Conservation (phyloP, 2,797 vertebrate species). For the Helarctos malayanus region DNA sequence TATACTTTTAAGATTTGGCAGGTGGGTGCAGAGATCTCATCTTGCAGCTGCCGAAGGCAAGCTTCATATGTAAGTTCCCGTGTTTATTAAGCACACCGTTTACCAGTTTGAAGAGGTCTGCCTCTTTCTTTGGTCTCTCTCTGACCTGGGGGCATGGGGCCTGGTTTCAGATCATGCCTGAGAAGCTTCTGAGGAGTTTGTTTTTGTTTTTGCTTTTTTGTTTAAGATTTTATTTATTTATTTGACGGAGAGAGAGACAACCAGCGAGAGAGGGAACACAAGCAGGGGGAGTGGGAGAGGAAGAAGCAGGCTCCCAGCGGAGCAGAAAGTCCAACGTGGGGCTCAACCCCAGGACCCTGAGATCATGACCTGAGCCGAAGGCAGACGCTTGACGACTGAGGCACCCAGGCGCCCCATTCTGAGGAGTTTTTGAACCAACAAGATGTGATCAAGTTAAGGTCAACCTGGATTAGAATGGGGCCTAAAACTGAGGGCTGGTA, state of each 20-base stretch:
- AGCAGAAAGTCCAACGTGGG: too few species aligned
- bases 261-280: too few species aligned
- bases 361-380: too few species aligned
- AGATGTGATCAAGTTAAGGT: background rate
- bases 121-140: background rate
- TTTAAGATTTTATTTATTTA: too few species aligned
- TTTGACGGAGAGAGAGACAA: too few species aligned
- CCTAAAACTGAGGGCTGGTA: background rate
- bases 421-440: background rate
- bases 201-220: too few species aligned
- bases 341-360: too few species aligned
- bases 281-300: too few species aligned
- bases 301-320: too few species aligned
- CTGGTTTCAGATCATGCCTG: background rate
- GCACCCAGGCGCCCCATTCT: background rate
- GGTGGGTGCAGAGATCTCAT: background rate
- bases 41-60: background rate
- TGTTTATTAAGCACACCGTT: background rate
- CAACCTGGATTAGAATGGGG: background rate
- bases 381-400: too few species aligned
- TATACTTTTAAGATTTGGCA: background rate
- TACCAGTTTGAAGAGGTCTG: background rate
- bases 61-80: background rate
- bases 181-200: background rate
- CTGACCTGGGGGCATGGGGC: background rate